phyloP scores from a whole-genome alignment of 2,797 vertebrate species.

The Acanthurus tractus region DNA sequence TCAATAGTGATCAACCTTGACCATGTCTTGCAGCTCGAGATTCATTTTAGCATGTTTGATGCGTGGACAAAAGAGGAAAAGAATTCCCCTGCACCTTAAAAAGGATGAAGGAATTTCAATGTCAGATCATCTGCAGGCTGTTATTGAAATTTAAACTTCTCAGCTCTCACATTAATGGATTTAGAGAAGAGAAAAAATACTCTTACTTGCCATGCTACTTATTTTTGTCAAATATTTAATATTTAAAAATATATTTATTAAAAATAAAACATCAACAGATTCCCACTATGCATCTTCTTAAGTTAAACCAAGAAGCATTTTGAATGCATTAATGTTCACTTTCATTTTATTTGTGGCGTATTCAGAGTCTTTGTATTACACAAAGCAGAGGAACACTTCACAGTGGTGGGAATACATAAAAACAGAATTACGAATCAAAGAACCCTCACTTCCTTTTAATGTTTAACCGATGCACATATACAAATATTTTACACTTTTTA shows the following conservation, averaged over 20 bases:
- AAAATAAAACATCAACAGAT: neutral
- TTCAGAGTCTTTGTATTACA: slow-evolving; percentile 30
- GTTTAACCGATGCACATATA: neutral
- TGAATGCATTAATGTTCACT: slow-evolving; percentile 2
- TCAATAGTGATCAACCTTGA: too few relatives aligned
- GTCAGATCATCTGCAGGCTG: too few relatives aligned
- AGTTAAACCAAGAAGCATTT: neutral
- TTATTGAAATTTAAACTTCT: too few relatives aligned
- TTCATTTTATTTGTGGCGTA: slow-evolving; percentile 21
- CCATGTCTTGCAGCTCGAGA: too few relatives aligned
- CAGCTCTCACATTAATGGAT: too few relatives aligned
- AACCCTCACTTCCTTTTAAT: neutral
- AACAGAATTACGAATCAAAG: neutral
- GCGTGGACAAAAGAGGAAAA: too few relatives aligned
- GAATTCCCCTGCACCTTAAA: too few relatives aligned
- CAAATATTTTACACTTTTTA: slow-evolving; percentile 4
- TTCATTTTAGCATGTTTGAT: too few relatives aligned
- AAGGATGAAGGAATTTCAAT: too few relatives aligned
- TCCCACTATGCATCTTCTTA: neutral
- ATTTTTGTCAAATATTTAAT: too few relatives aligned
- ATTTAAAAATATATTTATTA: neutral
- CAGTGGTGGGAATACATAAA: neutral
- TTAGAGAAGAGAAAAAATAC: too few relatives aligned
- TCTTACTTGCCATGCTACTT: too few relatives aligned
- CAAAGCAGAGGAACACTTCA: slow-evolving; percentile 32